Evolutionary conservation across 2,113 vertebrate species (phyloP), one percentile per base, ranked within the genome.

Genomic region (Malurus melanocephalus): DNA sequence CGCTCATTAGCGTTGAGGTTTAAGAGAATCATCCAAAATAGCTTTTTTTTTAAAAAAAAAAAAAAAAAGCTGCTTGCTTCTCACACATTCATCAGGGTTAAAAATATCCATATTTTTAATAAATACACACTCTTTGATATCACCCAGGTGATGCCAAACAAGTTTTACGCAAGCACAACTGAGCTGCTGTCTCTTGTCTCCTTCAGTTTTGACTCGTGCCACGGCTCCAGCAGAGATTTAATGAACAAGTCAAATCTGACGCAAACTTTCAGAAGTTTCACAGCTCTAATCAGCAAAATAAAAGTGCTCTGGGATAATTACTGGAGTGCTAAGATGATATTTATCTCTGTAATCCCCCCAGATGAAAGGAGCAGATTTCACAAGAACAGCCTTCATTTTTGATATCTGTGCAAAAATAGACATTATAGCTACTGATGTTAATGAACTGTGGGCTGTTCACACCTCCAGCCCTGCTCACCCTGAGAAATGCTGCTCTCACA

Each of bases 341-440:
- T 84, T 80, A 51, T 90, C 80, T 84, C 80, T 85, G 46, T 83
- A 93, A 92, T 94, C 80, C 80, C 28, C 28, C 59, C 51, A 89
- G 91, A 95, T 94, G 80, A 95, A 94, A 94, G 91, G 33, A 56
- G 8, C 17, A 81, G 68, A 60, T 92, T 93, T 94, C 91, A 91
- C 79, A 83, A 80, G 91, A 92, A 85, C n/a, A 60, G 33, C 68
- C 59, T 87, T 89, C 72, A 60, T 73, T 90, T 94, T 90, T 92
- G 86, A 89, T 68, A 48, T 26, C 76, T 49, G n/a, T 33, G 32
- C 43, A 89, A 80, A 94, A 88, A 85, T 71, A 91, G 66, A 71
- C 72, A 26, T 82, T 85, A 43, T 42, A 89, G 73, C 76, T 55
- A 23, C 38, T 48, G 28, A 60, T 60, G 53, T 65, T 75, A 78